Percentiles rank a stretch among this genome's conserved stretches.
Evolutionary conservation across 1,140 invertebrate species (phyloP).

Genomic region (Adelges cooleyi): DNA sequence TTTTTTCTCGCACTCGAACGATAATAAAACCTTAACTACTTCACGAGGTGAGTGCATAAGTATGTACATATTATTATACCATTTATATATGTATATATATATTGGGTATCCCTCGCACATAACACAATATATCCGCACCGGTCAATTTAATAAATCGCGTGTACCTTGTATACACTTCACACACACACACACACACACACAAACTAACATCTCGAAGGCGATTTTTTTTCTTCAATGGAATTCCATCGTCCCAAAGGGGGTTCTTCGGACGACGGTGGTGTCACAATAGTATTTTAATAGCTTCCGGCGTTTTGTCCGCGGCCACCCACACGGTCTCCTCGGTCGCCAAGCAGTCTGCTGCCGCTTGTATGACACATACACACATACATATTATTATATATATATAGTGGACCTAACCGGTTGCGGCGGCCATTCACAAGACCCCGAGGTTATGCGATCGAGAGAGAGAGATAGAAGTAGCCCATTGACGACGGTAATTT

Average conservation of each 20-base stretch:
- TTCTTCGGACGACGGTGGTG: neutral
- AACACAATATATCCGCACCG: neutral
- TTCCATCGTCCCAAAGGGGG: neutral
- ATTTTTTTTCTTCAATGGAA: neutral
- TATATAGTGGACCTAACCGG: neutral
- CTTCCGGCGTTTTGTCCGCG: slow-evolving; percentile 25
- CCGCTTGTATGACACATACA: too few species aligned
- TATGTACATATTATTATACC: too few species aligned
- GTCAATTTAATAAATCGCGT: slow-evolving; percentile 8
- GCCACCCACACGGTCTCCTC: neutral
- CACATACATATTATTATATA: too few species aligned
- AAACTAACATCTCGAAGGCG: neutral
- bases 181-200: neutral
- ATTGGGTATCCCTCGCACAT: too few species aligned
- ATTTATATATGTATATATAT: too few species aligned
- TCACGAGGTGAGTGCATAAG: too few species aligned
- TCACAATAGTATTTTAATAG: slow-evolving; percentile 28
- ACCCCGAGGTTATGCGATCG: neutral
- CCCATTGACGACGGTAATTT: neutral
- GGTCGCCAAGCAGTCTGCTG: slow-evolving; percentile 23
- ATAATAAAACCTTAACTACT: too few species aligned
- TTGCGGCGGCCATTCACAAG: neutral
- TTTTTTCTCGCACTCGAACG: too few species aligned
- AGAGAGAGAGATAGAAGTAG: too few species aligned
- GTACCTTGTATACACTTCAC: slow-evolving; percentile 9